These are phyloP conservation scores for Scaptomyza reducta DNA, from an alignment of 2,888 invertebrate species.

Conservation along the genomic window DNA sequence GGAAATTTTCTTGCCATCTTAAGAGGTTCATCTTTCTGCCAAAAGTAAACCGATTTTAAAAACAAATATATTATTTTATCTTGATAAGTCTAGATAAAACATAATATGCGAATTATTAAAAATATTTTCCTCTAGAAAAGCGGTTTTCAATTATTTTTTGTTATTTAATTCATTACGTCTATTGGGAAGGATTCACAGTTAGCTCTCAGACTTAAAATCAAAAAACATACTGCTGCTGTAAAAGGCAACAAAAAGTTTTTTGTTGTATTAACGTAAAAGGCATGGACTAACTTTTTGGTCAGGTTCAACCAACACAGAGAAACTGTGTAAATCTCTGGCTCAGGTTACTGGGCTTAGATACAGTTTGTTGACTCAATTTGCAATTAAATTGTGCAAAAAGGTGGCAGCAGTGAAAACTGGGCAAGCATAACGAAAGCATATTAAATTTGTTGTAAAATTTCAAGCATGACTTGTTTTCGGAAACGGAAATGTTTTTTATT, in stretches of 20 bases:
- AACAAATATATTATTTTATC: neutral
- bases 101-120: too few relatives aligned
- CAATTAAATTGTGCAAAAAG: conserved; percentile 47
- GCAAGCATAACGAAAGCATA: conserved; percentile 15
- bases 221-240: conserved; percentile 4
- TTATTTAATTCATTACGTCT: neutral
- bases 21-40: neutral
- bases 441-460: conserved; percentile 59
- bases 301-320: neutral
- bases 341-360: conserved; percentile 11
- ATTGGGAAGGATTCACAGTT: neutral
- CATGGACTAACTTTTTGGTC: conserved; percentile 28
- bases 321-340: conserved; percentile 4
- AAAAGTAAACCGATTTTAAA: neutral
- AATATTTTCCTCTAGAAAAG: neutral
- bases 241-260: conserved; percentile 30
- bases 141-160: neutral
- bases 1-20: neutral
- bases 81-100: neutral
- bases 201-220: conserved; percentile 12
- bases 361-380: conserved; percentile 47
- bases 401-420: neutral
- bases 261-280: neutral
- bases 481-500: conserved; percentile 68
- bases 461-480: conserved; percentile 65